Conservation (phyloP, 2,113 vertebrate species). For the Typhlomys cinereus region DNA sequence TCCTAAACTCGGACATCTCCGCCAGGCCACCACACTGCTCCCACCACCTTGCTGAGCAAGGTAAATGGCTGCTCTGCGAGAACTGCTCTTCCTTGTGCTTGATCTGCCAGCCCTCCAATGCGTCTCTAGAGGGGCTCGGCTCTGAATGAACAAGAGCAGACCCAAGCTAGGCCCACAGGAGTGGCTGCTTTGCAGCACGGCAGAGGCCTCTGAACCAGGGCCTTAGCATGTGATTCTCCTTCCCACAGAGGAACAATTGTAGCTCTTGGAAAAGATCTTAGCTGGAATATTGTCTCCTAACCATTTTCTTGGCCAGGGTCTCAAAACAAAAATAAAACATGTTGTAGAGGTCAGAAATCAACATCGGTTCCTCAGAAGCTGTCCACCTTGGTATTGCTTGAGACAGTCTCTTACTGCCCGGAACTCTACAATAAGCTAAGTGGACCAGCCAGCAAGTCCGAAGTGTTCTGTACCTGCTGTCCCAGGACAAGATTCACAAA, state of each 20-base stretch:
- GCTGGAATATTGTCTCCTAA: not conserved
- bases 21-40: not conserved
- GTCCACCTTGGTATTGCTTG: not conserved
- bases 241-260: not conserved
- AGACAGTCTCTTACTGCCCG: too few species aligned
- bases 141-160: not conserved
- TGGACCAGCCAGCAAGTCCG: too few species aligned
- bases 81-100: not conserved
- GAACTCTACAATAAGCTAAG: not conserved
- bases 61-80: not conserved
- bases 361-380: not conserved
- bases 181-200: not conserved
- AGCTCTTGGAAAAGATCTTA: not conserved
- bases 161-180: not conserved
- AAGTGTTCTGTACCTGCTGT: not conserved
- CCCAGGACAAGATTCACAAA: not conserved
- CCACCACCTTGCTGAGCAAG: not conserved
- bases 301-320: not conserved
- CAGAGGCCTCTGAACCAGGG: not conserved
- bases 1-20: not conserved
- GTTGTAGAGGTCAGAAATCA: too few species aligned
- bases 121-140: slow-evolving; percentile 1
- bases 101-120: not conserved
- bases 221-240: not conserved
- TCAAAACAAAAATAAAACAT: too few species aligned